Base-by-base conservation (phyloP, 1,140 invertebrate genomes). In the Chymomyza costata region DNA sequence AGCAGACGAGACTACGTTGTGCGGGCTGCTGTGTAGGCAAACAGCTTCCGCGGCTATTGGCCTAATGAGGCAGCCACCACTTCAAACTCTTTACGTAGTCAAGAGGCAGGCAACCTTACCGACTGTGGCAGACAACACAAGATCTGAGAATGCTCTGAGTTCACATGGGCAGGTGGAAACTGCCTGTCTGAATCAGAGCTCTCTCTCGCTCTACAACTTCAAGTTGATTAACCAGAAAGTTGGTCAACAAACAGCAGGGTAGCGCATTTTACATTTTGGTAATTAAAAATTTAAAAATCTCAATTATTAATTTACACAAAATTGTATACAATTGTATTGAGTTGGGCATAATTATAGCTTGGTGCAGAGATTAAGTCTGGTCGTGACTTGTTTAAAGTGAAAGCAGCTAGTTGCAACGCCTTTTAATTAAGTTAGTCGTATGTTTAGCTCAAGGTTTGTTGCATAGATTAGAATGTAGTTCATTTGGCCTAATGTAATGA, bases 221-320 rank as follows among this genome's bases (percentile, higher is more conserved):
- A n/a, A n/a, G n/a, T n/a, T n/a, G n/a, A 25, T 25, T 25, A 25
- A 25, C 3, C 21, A 8, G 21, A 25, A 25, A 25, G 21, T 25
- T 25, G 21, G 21, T 25, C 21, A 25, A 25, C 21, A 8, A 25
- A 25, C 21, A 25, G 17, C 17, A 34, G 40, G 37, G 30, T 35
- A 60, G 61, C 60, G n/a, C n/a, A n/a, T n/a, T n/a, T n/a, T n/a
- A n/a, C n/a, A n/a, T n/a, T n/a, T n/a, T n/a, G n/a, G n/a, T n/a
- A 65, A 65, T 65, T 65, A 65, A 65, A 65, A 64, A 44, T 51
- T 50, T 64, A 32, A 64, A 65, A 64, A 44, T 51, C 45, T 64
- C 32, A 64, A 65, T 65, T 65, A 65, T 65, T 64, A 65, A 65
- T 65, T 65, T 65, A 28, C 28, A 25, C 8, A 18, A 25, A 37